Evolutionary conservation across 1,140 invertebrate species (phyloP).

Genomic region (Physella acuta): DNA sequence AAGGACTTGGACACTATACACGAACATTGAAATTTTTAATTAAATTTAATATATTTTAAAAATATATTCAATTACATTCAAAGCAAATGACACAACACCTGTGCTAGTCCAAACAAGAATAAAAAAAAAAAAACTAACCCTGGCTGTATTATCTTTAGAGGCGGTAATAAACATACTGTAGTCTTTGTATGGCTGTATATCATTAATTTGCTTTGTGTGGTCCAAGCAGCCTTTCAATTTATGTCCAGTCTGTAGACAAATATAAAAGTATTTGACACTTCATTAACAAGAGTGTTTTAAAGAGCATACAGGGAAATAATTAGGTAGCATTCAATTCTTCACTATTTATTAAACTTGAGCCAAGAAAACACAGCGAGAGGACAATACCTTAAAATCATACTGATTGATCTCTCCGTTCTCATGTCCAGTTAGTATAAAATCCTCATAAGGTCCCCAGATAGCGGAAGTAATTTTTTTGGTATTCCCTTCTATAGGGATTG

Average conservation of each 20-base stretch:
- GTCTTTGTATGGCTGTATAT: constrained; percentile 92
- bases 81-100: neutral
- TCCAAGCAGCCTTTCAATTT: constrained; percentile 70
- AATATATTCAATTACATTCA: neutral
- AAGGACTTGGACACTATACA: neutral
- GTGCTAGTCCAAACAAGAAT: too few species aligned
- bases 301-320: too few species aligned
- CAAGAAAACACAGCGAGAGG: too few species aligned
- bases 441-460: constrained; percentile 89
- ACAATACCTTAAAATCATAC: constrained; percentile 81
- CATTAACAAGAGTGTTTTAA: too few species aligned
- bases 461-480: constrained; percentile 83
- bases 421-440: constrained; percentile 89
- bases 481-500: constrained; percentile 44
- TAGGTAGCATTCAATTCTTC: too few species aligned
- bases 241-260: constrained; percentile 75
- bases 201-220: constrained; percentile 87
- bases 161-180: constrained; percentile 95
- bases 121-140: constrained; percentile 58
- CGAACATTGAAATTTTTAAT: neutral
- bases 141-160: constrained; percentile 91
- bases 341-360: too few species aligned
- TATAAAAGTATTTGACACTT: too few species aligned
- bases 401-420: constrained; percentile 88
- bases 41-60: neutral